Conservation (phyloP, 2,888 invertebrate genomes). For the Nebria salina region DNA sequence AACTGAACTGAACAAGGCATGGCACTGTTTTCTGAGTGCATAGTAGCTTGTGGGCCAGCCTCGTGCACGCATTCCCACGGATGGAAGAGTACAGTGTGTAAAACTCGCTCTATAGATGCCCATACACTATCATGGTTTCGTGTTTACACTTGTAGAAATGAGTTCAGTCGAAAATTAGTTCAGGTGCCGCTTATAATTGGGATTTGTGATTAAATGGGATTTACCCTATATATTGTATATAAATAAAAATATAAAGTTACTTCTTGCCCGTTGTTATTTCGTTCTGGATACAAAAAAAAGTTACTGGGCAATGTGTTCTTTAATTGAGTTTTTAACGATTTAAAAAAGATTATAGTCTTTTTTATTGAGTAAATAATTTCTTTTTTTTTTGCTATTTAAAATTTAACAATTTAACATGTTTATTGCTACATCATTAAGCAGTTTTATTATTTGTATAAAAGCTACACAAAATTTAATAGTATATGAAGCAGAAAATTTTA, state of each 20-base stretch:
- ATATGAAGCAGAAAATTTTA: too few species aligned
- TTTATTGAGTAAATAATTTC: background rate
- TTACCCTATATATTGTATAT: background rate
- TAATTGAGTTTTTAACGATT: background rate
- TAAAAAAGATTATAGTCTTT: background rate
- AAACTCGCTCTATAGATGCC: slow-evolving; percentile 6
- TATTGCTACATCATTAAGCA: background rate
- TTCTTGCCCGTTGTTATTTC: background rate
- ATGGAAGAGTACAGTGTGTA: background rate
- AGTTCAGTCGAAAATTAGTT: slow-evolving; percentile 29
- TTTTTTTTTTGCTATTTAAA: background rate
- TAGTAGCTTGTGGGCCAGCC: background rate
- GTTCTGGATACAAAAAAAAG: background rate
- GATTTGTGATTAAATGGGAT: slow-evolving; percentile 2
- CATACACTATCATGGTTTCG: background rate
- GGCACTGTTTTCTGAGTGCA: slow-evolving; percentile 2
- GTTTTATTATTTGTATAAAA: background rate
- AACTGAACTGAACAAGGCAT: slow-evolving; percentile 12
- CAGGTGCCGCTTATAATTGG: slow-evolving; percentile 32
- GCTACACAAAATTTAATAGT: too few species aligned
- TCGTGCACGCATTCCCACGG: slow-evolving; percentile 14
- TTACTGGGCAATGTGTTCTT: background rate
- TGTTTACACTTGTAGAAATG: slow-evolving; percentile 19
- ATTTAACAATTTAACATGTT: background rate
- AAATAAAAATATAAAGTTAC: background rate